A percentile compares a stretch with the other conserved stretches of the same genome.
Evolutionary conservation across 2,797 vertebrate species (phyloP).

Genomic region (Saxicola maurus): DNA sequence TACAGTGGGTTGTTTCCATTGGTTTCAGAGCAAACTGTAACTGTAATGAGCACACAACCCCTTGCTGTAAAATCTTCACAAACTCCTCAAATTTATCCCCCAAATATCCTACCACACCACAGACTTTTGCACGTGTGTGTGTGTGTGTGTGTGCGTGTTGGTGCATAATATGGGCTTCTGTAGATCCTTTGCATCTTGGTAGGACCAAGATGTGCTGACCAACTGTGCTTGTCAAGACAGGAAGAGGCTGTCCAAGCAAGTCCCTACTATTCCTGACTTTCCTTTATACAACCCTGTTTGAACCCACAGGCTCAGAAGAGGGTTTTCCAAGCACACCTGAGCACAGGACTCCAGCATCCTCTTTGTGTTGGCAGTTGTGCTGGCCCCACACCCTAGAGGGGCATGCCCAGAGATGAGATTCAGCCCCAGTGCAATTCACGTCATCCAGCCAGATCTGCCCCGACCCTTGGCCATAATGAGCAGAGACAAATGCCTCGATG

Average conservation of each 20-base stretch:
- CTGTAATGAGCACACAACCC: background rate
- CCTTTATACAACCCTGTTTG: background rate
- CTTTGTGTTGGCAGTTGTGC: constrained; percentile 58
- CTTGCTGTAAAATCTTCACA: background rate
- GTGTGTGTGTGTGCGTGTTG: background rate
- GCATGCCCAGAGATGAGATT: constrained; percentile 57
- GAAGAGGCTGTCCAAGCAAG: background rate
- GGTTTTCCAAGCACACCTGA: constrained; percentile 37
- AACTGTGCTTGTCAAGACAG: background rate
- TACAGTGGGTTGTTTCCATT: background rate
- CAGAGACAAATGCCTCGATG: background rate
- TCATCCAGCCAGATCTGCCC: constrained; percentile 62
- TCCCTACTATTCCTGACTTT: background rate
- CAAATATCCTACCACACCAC: background rate
- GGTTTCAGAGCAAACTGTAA: background rate
- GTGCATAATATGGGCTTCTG: background rate
- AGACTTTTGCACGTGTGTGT: background rate
- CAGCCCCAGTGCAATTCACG: constrained; percentile 42
- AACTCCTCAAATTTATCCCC: background rate
- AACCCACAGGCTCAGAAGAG: background rate
- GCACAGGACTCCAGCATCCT: constrained; percentile 68
- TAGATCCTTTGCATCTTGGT: background rate
- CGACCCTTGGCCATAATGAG: constrained; percentile 31
- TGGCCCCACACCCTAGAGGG: constrained; percentile 8
- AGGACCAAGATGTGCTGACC: background rate